Percentiles rank a stretch among this genome's conserved stretches.
Evolutionary conservation across 2,797 vertebrate genomes (phyloP).

Genomic region (Clamator glandarius): DNA sequence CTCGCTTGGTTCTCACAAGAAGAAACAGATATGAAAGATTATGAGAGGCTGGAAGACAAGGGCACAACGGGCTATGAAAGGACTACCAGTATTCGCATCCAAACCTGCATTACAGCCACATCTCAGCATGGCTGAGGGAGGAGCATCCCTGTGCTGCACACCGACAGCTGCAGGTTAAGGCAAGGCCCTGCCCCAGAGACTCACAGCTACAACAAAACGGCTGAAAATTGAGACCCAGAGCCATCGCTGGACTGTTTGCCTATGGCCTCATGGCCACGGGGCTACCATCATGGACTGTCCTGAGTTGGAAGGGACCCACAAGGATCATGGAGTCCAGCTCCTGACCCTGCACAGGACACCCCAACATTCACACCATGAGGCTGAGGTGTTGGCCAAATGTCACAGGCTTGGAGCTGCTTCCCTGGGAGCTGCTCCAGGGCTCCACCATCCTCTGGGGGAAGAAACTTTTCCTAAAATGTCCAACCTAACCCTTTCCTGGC

Average conservation of each 20-base stretch:
- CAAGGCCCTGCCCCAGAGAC: background rate
- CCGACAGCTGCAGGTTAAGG: background rate
- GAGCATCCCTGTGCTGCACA: background rate
- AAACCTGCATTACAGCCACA: fast-evolving
- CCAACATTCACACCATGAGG: too few relatives aligned
- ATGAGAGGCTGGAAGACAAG: background rate
- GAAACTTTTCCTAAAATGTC: too few relatives aligned
- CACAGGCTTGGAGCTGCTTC: too few relatives aligned
- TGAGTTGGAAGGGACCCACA: too few relatives aligned
- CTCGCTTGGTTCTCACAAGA: background rate
- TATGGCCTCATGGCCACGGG: fast-evolving
- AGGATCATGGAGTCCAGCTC: too few relatives aligned
- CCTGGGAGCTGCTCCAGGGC: too few relatives aligned
- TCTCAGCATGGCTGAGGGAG: background rate
- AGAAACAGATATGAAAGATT: background rate
- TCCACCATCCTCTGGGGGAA: too few relatives aligned
- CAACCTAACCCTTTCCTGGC: too few relatives aligned
- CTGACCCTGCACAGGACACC: too few relatives aligned
- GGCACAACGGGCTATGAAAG: fast-evolving
- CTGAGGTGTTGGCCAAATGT: too few relatives aligned
- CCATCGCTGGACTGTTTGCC: fast-evolving
- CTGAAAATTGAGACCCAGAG: background rate
- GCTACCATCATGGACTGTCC: too few relatives aligned
- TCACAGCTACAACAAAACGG: background rate
- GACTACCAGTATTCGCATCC: fast-evolving